Conservation (phyloP, 2,888 invertebrate species). For the Phymatocera aterrima region DNA sequence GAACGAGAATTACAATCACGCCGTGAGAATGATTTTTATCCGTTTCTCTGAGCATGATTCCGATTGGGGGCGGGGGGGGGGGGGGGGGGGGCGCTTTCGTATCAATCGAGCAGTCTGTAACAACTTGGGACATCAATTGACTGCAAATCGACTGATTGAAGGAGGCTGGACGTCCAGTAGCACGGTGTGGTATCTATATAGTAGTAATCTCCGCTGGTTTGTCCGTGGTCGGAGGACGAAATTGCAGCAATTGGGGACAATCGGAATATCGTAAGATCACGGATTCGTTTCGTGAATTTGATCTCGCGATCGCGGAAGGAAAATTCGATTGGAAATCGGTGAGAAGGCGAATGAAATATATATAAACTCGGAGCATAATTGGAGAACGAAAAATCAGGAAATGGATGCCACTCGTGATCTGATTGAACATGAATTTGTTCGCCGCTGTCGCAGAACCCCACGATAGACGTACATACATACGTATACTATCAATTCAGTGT, state of each 20-base stretch:
- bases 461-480: too few relatives aligned
- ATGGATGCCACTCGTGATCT: too few relatives aligned
- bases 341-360: too few relatives aligned
- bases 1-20: too few relatives aligned
- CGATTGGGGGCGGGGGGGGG: too few relatives aligned
- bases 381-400: too few relatives aligned
- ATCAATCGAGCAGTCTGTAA: background rate
- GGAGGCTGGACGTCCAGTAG: background rate
- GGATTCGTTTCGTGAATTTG: background rate
- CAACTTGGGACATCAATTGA: background rate
- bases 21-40: background rate
- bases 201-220: background rate
- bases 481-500: too few relatives aligned
- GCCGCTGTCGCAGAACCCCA: too few relatives aligned
- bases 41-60: background rate
- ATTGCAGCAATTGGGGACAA: constrained; percentile 29
- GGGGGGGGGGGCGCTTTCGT: too few relatives aligned
- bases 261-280: background rate
- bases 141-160: constrained; percentile 29
- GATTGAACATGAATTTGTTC: too few relatives aligned
- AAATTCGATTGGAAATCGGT: background rate
- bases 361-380: too few relatives aligned
- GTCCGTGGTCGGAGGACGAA: background rate
- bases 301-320: background rate
- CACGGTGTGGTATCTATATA: too few relatives aligned